Percentiles rank a stretch among this genome's conserved stretches.
These are phyloP conservation scores for Hycleus cichorii DNA, from an alignment of 1,140 invertebrate species.

Conservation along the genomic window DNA sequence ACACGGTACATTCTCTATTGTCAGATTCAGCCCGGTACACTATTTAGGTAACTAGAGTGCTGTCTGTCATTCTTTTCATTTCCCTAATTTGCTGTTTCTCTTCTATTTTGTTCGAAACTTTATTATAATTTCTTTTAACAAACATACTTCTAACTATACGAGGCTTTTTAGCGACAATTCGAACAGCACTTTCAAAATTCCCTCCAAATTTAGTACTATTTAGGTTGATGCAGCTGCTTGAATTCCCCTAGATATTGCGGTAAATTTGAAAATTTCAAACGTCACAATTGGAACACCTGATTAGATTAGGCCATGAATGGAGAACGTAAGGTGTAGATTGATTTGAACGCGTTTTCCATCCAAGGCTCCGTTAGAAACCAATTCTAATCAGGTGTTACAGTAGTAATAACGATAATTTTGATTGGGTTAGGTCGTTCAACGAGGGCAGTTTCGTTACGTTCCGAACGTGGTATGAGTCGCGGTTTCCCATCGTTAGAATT, in stretches of 20 bases:
- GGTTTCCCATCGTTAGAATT: conserved; percentile 65
- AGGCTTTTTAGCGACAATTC: no score
- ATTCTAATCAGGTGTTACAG: neutral
- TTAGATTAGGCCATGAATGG: no score
- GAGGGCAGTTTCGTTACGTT: conserved; percentile 58
- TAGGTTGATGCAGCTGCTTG: no score
- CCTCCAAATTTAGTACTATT: no score
- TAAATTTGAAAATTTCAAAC: no score
- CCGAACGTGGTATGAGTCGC: conserved; percentile 54
- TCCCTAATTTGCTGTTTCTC: conserved; percentile 12
- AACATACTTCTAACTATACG: neutral
- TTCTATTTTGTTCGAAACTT: conserved; percentile 13
- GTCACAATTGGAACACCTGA: no score
- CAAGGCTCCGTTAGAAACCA: no score
- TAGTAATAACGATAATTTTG: no score
- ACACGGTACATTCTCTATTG: conserved; percentile 69
- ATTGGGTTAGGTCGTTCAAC: conserved; percentile 45
- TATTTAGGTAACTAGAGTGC: conserved; percentile 52
- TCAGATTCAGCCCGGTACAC: conserved; percentile 66
- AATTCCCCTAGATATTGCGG: no score
- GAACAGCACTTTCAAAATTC: no score
- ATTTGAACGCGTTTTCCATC: no score
- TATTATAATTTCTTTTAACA: neutral
- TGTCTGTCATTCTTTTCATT: conserved; percentile 8
- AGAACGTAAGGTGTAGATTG: no score